Evolutionary conservation across 2,797 vertebrate genomes (phyloP), one percentile per base, ranked within the genome.

Genomic region (Thalassophryne amazonica): DNA sequence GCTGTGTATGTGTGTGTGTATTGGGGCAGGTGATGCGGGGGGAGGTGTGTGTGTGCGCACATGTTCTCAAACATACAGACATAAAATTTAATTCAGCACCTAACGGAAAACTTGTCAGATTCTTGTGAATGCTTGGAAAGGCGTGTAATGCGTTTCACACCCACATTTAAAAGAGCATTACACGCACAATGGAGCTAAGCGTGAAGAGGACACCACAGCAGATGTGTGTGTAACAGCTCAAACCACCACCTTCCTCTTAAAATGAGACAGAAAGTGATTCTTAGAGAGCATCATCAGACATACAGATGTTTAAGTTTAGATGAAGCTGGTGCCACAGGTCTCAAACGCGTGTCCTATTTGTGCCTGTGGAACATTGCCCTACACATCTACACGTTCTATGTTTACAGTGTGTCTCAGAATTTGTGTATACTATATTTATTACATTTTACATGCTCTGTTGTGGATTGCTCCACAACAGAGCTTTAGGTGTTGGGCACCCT

Each of bases 241-340:
- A 66, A 39, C 47, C 60, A 43, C 73, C 36, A 75, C 35, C 56
- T 12, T 9, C 33, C 65, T 32, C 49, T 57, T 64, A 58, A 40
- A 60, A 70, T 56, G 34, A 14, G 11, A 13, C 22, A 45, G 31
- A 60, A 51, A 48, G 46, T 11, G 17, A 53, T 21, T 28, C 50
- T 27, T 7, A 13, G 3, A 42, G 12, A 41, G 21, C 7, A n/a
- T 23, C 25, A 52, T 19, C 33, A 60, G 60, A 24, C 64, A 42
- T 34, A 25, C 48, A 54, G 46, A 1, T 41, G n/a, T n/a, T n/a
- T n/a, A n/a, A n/a, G n/a, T n/a, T n/a, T n/a, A n/a, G n/a, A n/a
- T n/a, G n/a, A n/a, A n/a, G n/a, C n/a, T n/a, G n/a, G n/a, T n/a
- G n/a, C n/a, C n/a, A n/a, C n/a, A n/a, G n/a, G 16, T 48, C 43